phyloP scores from a whole-genome alignment of 2,888 invertebrate species.

The Steinernema scapterisci region DNA sequence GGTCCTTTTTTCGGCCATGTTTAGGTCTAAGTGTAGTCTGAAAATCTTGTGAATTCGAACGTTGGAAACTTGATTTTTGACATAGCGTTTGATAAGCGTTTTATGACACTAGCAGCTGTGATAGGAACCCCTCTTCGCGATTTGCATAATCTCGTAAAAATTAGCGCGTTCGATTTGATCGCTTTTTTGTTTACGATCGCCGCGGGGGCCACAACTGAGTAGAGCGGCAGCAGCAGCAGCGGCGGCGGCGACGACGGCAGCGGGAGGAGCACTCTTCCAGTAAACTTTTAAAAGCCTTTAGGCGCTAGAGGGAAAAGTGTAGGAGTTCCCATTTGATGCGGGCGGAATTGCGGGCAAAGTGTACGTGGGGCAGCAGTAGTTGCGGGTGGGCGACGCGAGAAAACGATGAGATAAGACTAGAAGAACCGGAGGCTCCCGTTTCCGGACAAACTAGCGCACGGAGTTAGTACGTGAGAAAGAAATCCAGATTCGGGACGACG shows the following conservation, averaged over 20 bases:
- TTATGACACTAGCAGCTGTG: too few species aligned
- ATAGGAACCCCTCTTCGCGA: not conserved
- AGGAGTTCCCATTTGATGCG: not conserved
- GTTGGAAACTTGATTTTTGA: too few species aligned
- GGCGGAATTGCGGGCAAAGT: not conserved
- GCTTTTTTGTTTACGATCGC: conserved; percentile 14
- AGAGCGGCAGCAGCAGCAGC: too few species aligned
- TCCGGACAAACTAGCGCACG: too few species aligned
- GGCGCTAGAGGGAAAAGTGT: not conserved
- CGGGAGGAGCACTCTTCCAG: not conserved
- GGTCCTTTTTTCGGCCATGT: too few species aligned
- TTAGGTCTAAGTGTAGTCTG: too few species aligned
- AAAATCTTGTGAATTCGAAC: too few species aligned
- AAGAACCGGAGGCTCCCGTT: not conserved
- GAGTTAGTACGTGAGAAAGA: too few species aligned
- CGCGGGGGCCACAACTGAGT: too few species aligned
- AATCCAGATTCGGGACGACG: too few species aligned
- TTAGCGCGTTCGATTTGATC: not conserved
- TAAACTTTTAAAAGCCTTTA: conserved; percentile 22
- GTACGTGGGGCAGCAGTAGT: not conserved
- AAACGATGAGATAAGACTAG: not conserved
- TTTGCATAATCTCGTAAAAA: not conserved
- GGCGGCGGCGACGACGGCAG: too few species aligned
- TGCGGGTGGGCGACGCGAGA: not conserved
- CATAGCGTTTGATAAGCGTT: too few species aligned